Evolutionary conservation across 2,113 vertebrate species (phyloP).

Genomic region (Bathybates hornii): DNA sequence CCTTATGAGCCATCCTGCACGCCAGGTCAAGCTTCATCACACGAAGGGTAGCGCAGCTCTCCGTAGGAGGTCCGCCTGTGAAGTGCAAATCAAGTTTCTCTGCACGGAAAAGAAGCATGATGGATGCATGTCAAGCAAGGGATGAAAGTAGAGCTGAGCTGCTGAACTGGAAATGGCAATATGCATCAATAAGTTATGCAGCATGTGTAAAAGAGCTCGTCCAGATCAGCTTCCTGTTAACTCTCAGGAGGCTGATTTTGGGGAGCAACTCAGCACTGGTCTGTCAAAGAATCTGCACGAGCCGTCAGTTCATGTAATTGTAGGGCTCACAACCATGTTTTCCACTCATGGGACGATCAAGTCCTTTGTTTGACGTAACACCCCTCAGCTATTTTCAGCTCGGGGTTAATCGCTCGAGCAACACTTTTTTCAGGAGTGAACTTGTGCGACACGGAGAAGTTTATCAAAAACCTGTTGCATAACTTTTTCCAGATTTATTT

Average conservation of each 20-base stretch:
- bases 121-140: background rate
- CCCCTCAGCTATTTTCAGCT: background rate
- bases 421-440: background rate
- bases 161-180: background rate
- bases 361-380: background rate
- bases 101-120: background rate
- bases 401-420: background rate
- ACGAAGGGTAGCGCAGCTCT: background rate
- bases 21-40: background rate
- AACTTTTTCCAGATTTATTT: background rate
- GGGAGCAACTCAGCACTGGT: background rate
- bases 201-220: background rate
- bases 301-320: background rate
- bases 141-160: background rate
- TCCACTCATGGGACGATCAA: background rate
- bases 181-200: background rate
- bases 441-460: background rate
- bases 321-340: background rate
- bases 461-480: rapidly evolving
- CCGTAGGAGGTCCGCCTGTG: background rate
- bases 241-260: background rate
- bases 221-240: background rate
- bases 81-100: background rate
- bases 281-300: background rate
- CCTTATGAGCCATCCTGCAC: background rate